A percentile compares a stretch with the other conserved stretches of the same genome.
Evolutionary conservation across 2,888 invertebrate genomes (phyloP).

Genomic region (Coleophora flavipennella): DNA sequence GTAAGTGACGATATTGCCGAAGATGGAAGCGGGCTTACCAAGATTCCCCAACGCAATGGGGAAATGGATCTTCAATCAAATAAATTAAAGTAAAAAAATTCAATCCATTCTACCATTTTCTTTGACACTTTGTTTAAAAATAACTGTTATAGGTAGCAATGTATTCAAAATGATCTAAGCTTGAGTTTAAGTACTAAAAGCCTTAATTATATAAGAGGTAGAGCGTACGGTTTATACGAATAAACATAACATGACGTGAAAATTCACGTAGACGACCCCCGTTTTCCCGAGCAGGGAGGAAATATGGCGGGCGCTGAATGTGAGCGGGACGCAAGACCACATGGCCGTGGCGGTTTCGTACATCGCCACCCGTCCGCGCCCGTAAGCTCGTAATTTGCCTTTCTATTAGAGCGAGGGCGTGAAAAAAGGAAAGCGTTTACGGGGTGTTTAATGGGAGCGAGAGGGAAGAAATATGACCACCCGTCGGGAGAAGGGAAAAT

Average conservation of each 20-base stretch:
- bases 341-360: conserved; percentile 62
- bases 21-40: too few species aligned
- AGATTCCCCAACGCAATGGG: too few species aligned
- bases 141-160: too few species aligned
- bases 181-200: too few species aligned
- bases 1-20: too few species aligned
- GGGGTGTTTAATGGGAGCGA: conserved; percentile 72
- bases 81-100: too few species aligned
- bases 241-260: conserved; percentile 60
- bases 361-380: conserved; percentile 72
- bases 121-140: too few species aligned
- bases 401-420: conserved; percentile 73
- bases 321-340: conserved; percentile 50
- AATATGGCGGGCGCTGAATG: conserved; percentile 39
- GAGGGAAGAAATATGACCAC: conserved; percentile 71
- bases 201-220: not conserved
- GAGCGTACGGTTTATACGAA: conserved; percentile 28
- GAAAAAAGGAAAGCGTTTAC: conserved; percentile 74
- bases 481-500: conserved; percentile 69
- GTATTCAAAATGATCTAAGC: too few species aligned
- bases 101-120: too few species aligned
- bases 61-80: too few species aligned
- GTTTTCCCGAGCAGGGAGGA: conserved; percentile 49
- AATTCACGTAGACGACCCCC: conserved; percentile 62
- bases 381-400: conserved; percentile 74